phyloP scores from a whole-genome alignment of 2,113 vertebrate genomes.

The Triplophysa rosa region DNA sequence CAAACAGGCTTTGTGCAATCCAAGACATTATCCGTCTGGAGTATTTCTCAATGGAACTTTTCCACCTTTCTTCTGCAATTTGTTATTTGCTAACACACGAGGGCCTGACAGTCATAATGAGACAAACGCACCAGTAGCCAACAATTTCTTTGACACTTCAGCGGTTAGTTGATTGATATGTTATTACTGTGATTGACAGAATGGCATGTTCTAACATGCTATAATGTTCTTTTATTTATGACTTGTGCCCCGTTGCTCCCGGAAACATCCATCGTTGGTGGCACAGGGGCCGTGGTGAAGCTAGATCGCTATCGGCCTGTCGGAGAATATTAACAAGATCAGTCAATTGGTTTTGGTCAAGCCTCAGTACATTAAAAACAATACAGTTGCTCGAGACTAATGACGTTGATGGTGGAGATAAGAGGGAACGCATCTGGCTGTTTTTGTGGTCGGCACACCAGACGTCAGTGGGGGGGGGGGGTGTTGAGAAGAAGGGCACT shows the following conservation, averaged over 20 bases:
- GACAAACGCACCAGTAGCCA: too few relatives aligned
- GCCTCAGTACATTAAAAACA: conserved; percentile 56
- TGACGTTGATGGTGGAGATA: conserved; percentile 50
- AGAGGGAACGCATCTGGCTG: conserved; percentile 43
- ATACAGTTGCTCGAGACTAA: conserved; percentile 40
- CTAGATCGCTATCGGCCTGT: conserved; percentile 52
- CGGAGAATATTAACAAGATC: conserved; percentile 51
- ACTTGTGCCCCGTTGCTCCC: conserved; percentile 20
- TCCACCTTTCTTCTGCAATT: not conserved
- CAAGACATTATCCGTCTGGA: not conserved
- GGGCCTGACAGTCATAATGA: not conserved
- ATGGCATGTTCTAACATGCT: not conserved
- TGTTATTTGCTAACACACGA: not conserved
- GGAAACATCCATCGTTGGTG: conserved; percentile 29
- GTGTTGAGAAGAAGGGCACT: conserved; percentile 21
- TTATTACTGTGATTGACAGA: not conserved
- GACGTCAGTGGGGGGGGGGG: conserved; percentile 48
- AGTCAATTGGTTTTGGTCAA: conserved; percentile 54
- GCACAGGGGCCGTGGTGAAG: conserved; percentile 28
- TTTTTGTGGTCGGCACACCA: conserved; percentile 32
- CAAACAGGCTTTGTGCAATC: not conserved
- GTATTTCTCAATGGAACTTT: not conserved
- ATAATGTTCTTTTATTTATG: conserved; percentile 22
- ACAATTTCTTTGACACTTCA: not conserved
- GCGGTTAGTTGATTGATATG: not conserved